phyloP scores from a whole-genome alignment of 2,113 vertebrate genomes.

The Tetrax tetrax region DNA sequence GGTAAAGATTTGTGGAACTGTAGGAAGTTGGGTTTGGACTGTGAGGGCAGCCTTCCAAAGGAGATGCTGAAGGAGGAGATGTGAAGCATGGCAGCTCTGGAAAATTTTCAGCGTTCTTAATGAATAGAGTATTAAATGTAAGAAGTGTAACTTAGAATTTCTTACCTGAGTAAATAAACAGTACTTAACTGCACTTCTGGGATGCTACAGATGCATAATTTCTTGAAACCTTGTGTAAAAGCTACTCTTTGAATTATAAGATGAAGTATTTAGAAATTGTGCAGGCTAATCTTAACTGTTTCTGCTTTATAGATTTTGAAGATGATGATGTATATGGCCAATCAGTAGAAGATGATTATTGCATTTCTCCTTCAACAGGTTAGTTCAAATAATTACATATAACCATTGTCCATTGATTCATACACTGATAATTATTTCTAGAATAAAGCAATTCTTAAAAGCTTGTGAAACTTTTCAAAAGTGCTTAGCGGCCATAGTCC shows the following conservation, averaged over 20 bases:
- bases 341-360: constrained; percentile 97
- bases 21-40: not conserved
- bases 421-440: not conserved
- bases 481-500: not conserved
- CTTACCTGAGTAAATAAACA: not conserved
- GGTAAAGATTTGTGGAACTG: not conserved
- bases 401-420: not conserved
- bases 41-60: not conserved
- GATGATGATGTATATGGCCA: constrained; percentile 97
- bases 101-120: not conserved
- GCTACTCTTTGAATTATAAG: not conserved
- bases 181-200: not conserved
- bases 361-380: constrained; percentile 99
- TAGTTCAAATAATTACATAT: constrained; percentile 39
- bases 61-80: not conserved
- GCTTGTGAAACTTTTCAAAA: not conserved
- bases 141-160: not conserved
- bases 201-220: not conserved
- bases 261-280: not conserved
- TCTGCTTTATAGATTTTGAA: constrained; percentile 87
- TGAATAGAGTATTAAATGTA: not conserved
- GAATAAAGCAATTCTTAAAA: not conserved
- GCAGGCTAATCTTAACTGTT: not conserved
- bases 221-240: not conserved
- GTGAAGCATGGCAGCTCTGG: not conserved